These are phyloP conservation scores for Protonibea diacanthus DNA, from an alignment of 2,797 vertebrate species.

Conservation along the genomic window DNA sequence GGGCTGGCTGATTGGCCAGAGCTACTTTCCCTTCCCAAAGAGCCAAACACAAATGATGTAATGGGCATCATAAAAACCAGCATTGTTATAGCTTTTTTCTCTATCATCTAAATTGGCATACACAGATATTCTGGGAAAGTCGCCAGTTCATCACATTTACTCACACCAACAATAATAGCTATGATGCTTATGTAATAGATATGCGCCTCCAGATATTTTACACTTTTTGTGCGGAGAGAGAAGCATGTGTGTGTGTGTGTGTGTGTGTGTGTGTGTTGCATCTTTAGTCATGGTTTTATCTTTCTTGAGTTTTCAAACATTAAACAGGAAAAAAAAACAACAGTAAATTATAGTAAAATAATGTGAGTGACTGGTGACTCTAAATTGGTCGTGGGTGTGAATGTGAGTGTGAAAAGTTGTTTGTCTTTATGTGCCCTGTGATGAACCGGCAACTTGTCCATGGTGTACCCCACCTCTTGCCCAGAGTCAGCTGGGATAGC, in stretches of 20 bases:
- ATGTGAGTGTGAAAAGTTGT: no score
- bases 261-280: no score
- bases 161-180: constrained; percentile 13
- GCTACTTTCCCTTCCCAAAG: constrained; percentile 39
- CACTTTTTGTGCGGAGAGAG: background rate
- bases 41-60: constrained; percentile 52
- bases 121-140: constrained; percentile 16
- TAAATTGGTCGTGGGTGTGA: no score
- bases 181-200: background rate
- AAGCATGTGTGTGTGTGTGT: background rate
- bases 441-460: no score
- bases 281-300: no score
- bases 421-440: no score
- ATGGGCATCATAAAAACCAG: constrained; percentile 43
- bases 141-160: constrained; percentile 13
- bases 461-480: no score
- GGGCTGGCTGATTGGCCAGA: constrained; percentile 25
- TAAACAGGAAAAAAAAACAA: no score
- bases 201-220: constrained; percentile 4
- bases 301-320: no score
- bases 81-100: constrained; percentile 32
- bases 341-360: no score
- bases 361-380: no score
- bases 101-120: constrained; percentile 31
- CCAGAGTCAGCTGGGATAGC: no score